These are phyloP conservation scores for Habropoda laboriosa DNA, from an alignment of 1,140 invertebrate species.

Conservation along the genomic window DNA sequence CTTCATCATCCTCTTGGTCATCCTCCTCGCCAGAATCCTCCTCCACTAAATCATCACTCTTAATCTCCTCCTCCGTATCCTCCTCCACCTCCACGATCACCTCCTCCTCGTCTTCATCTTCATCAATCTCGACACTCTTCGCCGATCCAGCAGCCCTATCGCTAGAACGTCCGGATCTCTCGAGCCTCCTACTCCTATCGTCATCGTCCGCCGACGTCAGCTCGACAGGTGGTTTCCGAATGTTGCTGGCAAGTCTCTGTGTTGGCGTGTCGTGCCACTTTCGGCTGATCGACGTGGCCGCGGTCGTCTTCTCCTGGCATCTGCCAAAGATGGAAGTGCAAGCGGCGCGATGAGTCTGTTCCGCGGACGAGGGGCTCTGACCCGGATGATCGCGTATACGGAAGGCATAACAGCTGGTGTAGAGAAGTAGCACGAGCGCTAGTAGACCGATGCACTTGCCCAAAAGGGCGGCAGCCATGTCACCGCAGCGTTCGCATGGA, in stretches of 20 bases:
- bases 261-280: conserved; percentile 64
- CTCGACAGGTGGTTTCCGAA: conserved; percentile 71
- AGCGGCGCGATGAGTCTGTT: conserved; percentile 51
- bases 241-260: conserved; percentile 42
- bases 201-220: conserved; percentile 23
- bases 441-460: conserved; percentile 72
- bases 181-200: neutral
- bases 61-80: conserved; percentile 18
- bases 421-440: conserved; percentile 68
- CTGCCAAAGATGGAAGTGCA: conserved; percentile 61
- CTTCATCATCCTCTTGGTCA: conserved; percentile 41
- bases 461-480: conserved; percentile 75
- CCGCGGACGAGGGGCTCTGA: conserved; percentile 16
- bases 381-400: conserved; percentile 70
- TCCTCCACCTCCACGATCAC: conserved; percentile 43
- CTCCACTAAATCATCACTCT: conserved; percentile 23
- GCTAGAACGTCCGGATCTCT: neutral
- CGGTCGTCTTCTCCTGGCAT: conserved; percentile 61
- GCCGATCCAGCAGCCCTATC: neutral
- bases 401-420: conserved; percentile 74
- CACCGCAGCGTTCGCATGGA: conserved; percentile 72
- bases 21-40: conserved; percentile 41
- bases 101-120: conserved; percentile 36
- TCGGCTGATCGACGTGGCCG: conserved; percentile 30
- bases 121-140: conserved; percentile 20